These are phyloP conservation scores for Drosophila tristis DNA, from an alignment of 1,140 invertebrate species.

Conservation along the genomic window DNA sequence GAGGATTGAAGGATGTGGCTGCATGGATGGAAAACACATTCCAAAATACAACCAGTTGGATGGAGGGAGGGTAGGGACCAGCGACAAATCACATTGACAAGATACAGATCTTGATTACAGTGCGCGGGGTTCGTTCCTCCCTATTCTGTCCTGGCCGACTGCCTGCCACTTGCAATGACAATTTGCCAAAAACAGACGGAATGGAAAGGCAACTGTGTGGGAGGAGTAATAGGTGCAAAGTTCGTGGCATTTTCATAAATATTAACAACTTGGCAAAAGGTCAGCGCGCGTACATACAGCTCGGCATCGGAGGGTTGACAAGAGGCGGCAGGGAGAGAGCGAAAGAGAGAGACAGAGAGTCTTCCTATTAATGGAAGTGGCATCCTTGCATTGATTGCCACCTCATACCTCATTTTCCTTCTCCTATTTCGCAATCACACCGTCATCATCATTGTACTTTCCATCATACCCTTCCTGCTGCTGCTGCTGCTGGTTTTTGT, in stretches of 20 bases:
- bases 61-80: neutral
- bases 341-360: constrained; percentile 5
- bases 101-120: constrained; percentile 67
- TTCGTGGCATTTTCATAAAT: constrained; percentile 65
- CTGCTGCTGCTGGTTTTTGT: neutral
- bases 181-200: constrained; percentile 57
- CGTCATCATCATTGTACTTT: constrained; percentile 6
- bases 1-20: constrained; percentile 8
- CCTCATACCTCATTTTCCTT: constrained; percentile 7
- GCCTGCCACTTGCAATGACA: constrained; percentile 51
- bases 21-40: constrained; percentile 13
- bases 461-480: neutral
- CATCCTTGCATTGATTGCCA: constrained; percentile 59
- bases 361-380: constrained; percentile 54
- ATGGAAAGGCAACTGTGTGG: neutral
- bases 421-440: constrained; percentile 39
- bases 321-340: neutral
- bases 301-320: too few relatives aligned
- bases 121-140: neutral
- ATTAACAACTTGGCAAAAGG: constrained; percentile 59
- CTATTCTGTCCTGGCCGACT: neutral
- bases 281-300: constrained; percentile 20
- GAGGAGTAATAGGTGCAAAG: constrained; percentile 38
- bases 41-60: neutral
- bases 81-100: constrained; percentile 61